Evolutionary conservation across 1,140 invertebrate species (phyloP).

Genomic region (Caenorhabditis tropicalis): DNA sequence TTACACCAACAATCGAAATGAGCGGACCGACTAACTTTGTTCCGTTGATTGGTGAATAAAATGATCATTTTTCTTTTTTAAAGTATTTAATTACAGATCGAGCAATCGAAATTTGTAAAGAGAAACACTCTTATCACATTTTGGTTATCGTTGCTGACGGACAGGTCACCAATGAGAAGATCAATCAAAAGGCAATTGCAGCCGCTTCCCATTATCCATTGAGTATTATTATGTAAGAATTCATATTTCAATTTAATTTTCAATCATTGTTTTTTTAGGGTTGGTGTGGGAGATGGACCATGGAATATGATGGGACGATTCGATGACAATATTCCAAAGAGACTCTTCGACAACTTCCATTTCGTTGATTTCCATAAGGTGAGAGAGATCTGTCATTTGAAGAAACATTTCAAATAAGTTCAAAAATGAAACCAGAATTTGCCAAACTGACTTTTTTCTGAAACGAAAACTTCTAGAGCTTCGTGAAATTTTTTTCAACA

Average conservation of each 20-base stretch:
- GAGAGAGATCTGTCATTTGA: not conserved
- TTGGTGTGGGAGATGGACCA: slow-evolving; percentile 77
- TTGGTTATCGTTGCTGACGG: slow-evolving; percentile 74
- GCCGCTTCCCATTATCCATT: slow-evolving; percentile 76
- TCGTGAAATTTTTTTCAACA: too few species aligned
- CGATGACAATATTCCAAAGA: slow-evolving; percentile 75
- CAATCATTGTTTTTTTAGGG: slow-evolving; percentile 62
- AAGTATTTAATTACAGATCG: not conserved
- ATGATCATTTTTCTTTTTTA: not conserved
- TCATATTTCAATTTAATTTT: not conserved
- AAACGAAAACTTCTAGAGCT: too few species aligned
- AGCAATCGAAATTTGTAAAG: slow-evolving; percentile 74
- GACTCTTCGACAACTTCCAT: slow-evolving; percentile 77
- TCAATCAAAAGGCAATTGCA: slow-evolving; percentile 75
- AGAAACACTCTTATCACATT: slow-evolving; percentile 72
- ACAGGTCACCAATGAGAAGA: slow-evolving; percentile 73
- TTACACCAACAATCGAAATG: slow-evolving; percentile 71
- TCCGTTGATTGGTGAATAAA: slow-evolving; percentile 73
- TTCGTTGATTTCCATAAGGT: slow-evolving; percentile 75
- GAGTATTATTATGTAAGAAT: slow-evolving; percentile 75
- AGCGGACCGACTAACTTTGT: slow-evolving; percentile 74
- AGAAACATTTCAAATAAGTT: not conserved
- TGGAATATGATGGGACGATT: slow-evolving; percentile 76
- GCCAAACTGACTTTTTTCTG: not conserved
- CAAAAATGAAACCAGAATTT: not conserved